A percentile compares a stretch with the other conserved stretches of the same genome.
Conservation (phyloP, 2,888 invertebrate genomes). For the Agrochola lota region DNA sequence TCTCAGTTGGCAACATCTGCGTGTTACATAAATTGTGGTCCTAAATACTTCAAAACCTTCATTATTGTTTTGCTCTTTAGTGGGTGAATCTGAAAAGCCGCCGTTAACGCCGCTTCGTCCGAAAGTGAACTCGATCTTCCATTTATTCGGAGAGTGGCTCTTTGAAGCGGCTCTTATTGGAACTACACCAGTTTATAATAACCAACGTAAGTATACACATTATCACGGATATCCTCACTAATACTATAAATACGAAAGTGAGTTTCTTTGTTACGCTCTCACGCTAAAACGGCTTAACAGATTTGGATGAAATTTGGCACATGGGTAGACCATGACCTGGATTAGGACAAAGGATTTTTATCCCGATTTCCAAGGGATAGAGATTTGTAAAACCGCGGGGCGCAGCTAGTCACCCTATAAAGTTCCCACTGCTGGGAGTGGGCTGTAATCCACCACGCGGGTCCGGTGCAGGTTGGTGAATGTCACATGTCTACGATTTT, state of each 20-base stretch:
- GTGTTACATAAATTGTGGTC: background rate
- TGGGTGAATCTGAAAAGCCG: conserved; percentile 91
- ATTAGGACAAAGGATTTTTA: no score
- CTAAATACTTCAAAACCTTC: background rate
- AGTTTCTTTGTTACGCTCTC: no score
- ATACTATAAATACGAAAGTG: no score
- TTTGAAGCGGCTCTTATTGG: conserved; percentile 98
- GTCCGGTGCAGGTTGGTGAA: background rate
- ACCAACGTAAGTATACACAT: conserved; percentile 77
- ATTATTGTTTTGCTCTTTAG: conserved; percentile 78
- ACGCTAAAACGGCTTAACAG: no score
- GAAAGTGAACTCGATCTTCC: conserved; percentile 98
- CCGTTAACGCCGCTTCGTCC: conserved; percentile 95
- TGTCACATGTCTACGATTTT: background rate
- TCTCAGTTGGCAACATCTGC: background rate
- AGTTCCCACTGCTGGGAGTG: background rate
- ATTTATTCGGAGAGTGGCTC: conserved; percentile 98
- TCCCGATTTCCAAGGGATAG: no score
- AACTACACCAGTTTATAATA: conserved; percentile 84
- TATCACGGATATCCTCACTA: no score
- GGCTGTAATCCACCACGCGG: no score
- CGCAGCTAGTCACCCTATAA: no score
- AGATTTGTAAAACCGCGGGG: no score
- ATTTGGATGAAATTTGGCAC: no score
- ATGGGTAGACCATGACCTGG: no score